Evolutionary conservation across 2,888 invertebrate species (phyloP).

Genomic region (Chydorus sphaericus): DNA sequence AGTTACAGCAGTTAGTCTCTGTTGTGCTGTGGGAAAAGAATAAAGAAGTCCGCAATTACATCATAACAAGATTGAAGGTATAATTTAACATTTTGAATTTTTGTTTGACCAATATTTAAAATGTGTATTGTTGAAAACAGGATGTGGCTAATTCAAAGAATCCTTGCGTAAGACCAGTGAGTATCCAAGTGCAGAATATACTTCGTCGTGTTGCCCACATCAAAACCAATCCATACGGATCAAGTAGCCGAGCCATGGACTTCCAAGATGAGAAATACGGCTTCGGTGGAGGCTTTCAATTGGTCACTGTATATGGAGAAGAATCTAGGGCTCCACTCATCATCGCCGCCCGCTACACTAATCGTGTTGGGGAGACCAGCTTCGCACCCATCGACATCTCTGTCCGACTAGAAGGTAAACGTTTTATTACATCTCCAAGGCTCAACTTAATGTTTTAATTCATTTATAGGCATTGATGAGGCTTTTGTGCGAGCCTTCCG

Average conservation of each 20-base stretch:
- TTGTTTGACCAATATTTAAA: not conserved
- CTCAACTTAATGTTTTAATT: not conserved
- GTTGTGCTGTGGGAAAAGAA: slow-evolving; percentile 9
- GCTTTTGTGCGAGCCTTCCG: slow-evolving; percentile 12
- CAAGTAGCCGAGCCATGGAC: slow-evolving; percentile 11
- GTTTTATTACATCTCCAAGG: not conserved
- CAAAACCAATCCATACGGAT: slow-evolving; percentile 11
- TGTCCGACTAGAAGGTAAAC: not conserved
- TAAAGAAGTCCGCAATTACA: slow-evolving; percentile 12
- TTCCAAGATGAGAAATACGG: slow-evolving; percentile 12
- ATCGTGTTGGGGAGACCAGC: slow-evolving; percentile 5
- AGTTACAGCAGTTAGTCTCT: slow-evolving; percentile 12
- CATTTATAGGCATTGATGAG: slow-evolving; percentile 9
- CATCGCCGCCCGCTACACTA: not conserved
- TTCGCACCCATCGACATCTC: slow-evolving; percentile 11
- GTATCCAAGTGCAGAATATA: not conserved
- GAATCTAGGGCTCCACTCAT: slow-evolving; percentile 14
- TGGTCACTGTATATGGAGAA: slow-evolving; percentile 12
- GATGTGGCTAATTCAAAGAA: slow-evolving; percentile 10
- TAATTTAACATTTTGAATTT: not conserved
- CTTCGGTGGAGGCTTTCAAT: slow-evolving; percentile 13
- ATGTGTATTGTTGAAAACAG: not conserved
- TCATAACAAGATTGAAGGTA: slow-evolving; percentile 8
- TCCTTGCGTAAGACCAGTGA: slow-evolving; percentile 5
- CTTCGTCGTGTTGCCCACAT: slow-evolving; percentile 13